phyloP scores from a whole-genome alignment of 2,113 vertebrate species.

The Poeciliopsis turrubarensis region DNA sequence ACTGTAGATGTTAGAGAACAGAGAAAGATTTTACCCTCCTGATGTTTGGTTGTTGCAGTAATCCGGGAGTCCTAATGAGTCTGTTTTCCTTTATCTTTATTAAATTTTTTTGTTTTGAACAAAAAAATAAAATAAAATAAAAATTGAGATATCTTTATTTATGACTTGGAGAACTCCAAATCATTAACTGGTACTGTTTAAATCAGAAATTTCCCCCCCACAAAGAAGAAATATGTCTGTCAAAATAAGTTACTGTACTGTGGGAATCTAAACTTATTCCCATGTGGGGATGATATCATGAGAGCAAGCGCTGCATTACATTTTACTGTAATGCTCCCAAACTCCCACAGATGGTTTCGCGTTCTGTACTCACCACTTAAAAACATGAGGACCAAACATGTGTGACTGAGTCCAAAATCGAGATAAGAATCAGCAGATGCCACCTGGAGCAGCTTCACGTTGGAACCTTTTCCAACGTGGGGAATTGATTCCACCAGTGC shows the following conservation, averaged over 20 bases:
- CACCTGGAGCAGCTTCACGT: background rate
- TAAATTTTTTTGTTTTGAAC: no score
- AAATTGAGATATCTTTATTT: background rate
- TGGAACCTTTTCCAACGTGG: background rate
- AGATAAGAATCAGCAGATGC: background rate
- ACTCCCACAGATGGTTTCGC: constrained; percentile 55
- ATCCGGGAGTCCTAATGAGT: background rate
- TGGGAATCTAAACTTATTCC: constrained; percentile 10
- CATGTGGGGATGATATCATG: constrained; percentile 19
- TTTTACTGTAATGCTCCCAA: constrained; percentile 20
- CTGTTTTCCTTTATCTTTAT: no score
- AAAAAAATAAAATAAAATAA: no score
- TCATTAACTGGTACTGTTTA: background rate
- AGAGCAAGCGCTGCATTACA: constrained; percentile 31
- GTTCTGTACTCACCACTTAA: constrained; percentile 40
- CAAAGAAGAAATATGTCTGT: background rate
- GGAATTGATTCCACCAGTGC: background rate
- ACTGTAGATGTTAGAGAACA: background rate
- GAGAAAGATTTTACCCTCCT: background rate
- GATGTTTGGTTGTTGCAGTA: background rate
- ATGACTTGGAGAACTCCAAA: background rate
- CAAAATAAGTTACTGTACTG: background rate
- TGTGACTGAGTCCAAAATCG: constrained; percentile 19
- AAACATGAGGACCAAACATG: constrained; percentile 21
- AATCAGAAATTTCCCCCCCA: background rate